Percentiles rank a stretch among this genome's conserved stretches.
Conservation (phyloP, 2,888 invertebrate genomes). For the Diaprepes abbreviatus region DNA sequence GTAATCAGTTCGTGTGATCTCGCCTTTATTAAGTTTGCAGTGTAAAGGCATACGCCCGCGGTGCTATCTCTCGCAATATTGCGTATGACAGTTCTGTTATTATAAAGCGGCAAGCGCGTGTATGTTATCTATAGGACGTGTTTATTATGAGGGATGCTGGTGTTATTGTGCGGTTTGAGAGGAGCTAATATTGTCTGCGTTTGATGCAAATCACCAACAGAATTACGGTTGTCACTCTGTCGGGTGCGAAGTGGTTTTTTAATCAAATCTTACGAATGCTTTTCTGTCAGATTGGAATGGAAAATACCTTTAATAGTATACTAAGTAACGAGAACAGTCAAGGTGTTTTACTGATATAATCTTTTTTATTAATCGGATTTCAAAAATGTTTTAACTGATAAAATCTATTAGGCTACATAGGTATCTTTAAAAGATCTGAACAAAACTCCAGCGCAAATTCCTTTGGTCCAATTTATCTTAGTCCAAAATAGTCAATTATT, state of each 20-base stretch:
- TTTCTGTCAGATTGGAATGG: background rate
- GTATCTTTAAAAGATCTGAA: too few species aligned
- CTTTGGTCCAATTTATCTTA: too few species aligned
- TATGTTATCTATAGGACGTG: conserved; percentile 29
- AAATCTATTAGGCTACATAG: too few species aligned
- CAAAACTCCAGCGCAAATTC: too few species aligned
- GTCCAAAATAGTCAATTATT: too few species aligned
- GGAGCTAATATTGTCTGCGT: conserved; percentile 44
- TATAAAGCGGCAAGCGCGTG: conserved; percentile 40
- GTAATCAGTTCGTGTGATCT: conserved; percentile 43
- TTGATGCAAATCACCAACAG: conserved; percentile 39
- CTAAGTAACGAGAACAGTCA: too few species aligned
- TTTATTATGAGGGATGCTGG: conserved; percentile 39
- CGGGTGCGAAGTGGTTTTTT: background rate
- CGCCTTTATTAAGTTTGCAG: conserved; percentile 67
- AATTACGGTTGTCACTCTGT: conserved; percentile 1
- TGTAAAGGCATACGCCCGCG: conserved; percentile 65
- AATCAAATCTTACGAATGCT: background rate
- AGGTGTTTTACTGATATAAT: too few species aligned
- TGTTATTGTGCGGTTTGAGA: conserved; percentile 25
- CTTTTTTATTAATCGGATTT: too few species aligned
- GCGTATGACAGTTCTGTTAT: conserved; percentile 61
- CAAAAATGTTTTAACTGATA: too few species aligned
- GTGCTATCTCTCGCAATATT: conserved; percentile 57
- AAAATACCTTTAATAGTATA: too few species aligned